A percentile compares a stretch with the other conserved stretches of the same genome.
These are phyloP conservation scores for Drosophila obscura DNA, from an alignment of 1,140 invertebrate species.

Conservation along the genomic window DNA sequence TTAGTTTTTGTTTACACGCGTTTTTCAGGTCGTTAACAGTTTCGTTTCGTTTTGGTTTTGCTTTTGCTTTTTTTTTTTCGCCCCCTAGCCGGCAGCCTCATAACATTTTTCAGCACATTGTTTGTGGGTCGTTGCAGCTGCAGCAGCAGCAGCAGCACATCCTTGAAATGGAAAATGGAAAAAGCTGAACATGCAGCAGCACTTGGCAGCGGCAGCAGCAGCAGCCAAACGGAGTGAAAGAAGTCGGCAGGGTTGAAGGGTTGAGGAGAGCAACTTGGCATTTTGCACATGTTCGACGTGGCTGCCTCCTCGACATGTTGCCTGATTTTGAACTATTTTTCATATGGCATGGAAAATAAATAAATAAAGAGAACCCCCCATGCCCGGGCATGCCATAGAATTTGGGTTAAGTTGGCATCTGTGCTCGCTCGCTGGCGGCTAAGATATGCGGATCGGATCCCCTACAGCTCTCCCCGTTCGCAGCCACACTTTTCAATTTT, in stretches of 20 bases:
- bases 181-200: conserved; percentile 67
- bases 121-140: conserved; percentile 67
- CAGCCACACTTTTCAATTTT: conserved; percentile 45
- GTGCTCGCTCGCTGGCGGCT: conserved; percentile 20
- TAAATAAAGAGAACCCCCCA: conserved; percentile 58
- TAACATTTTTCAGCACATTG: conserved; percentile 32
- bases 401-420: conserved; percentile 66
- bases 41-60: conserved; percentile 50
- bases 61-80: conserved; percentile 48
- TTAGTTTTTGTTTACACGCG: conserved; percentile 81
- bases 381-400: conserved; percentile 32
- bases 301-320: conserved; percentile 47
- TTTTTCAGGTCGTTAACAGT: conserved; percentile 77
- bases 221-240: conserved; percentile 45
- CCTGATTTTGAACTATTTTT: conserved; percentile 79
- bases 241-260: conserved; percentile 2
- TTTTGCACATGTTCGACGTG: conserved; percentile 72
- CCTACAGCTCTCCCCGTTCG: conserved; percentile 2
- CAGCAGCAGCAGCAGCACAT: conserved; percentile 49
- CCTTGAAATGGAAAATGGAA: conserved; percentile 72
- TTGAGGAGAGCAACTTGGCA: conserved; percentile 53
- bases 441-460: conserved; percentile 56
- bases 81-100: conserved; percentile 30
- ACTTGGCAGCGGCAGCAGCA: conserved; percentile 40
- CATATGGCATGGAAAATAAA: conserved; percentile 71